These are phyloP conservation scores for Gallinago jamesoni DNA, from an alignment of 2,113 vertebrate genomes.

Conservation along the genomic window DNA sequence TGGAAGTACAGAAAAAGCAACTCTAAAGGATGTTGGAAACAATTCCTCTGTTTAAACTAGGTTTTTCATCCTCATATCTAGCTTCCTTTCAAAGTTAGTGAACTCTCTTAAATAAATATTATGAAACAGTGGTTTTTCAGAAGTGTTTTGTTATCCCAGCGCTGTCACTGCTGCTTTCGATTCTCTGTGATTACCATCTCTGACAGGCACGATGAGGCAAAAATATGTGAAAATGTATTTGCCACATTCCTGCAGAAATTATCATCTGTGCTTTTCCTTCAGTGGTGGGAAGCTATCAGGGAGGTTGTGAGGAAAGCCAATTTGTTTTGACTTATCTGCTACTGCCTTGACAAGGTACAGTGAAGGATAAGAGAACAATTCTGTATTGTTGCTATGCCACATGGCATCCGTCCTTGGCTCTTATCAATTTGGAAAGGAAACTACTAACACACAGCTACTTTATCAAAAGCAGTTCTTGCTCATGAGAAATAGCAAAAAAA, in stretches of 20 bases:
- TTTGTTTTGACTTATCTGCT: conserved; percentile 32
- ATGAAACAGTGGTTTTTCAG: neutral
- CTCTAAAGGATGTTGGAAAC: neutral
- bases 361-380: conserved; percentile 1
- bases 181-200: neutral
- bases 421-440: neutral
- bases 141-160: neutral
- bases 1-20: neutral
- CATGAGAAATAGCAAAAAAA: neutral
- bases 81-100: neutral
- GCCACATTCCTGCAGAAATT: neutral
- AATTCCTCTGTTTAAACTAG: neutral
- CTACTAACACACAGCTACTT: neutral
- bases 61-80: neutral
- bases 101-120: neutral
- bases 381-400: neutral
- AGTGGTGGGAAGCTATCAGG: neutral
- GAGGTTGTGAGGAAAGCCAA: neutral
- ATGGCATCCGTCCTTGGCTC: neutral
- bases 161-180: neutral
- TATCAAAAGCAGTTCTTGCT: neutral
- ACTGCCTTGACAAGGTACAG: neutral
- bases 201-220: neutral
- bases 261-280: neutral
- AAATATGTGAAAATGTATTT: neutral